Conservation (phyloP, 2,113 vertebrate species). For the Psittacula cyanocephala region DNA sequence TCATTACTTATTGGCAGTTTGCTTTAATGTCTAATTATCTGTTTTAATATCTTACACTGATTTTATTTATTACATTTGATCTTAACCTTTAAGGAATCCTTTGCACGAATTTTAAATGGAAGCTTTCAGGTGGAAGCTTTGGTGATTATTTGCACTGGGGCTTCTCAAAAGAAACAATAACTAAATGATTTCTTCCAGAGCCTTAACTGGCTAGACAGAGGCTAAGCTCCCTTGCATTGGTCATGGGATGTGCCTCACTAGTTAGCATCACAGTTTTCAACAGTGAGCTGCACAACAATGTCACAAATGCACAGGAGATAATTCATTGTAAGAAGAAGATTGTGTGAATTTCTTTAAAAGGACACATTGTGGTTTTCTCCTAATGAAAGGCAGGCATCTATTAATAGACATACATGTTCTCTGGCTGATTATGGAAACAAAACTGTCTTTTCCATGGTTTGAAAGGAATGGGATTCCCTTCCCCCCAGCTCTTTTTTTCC, state of each 20-base stretch:
- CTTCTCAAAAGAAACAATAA: background rate
- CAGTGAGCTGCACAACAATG: background rate
- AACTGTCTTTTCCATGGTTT: background rate
- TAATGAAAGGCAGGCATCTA: background rate
- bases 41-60: background rate
- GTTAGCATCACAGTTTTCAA: background rate
- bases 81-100: background rate
- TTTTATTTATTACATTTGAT: background rate
- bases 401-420: background rate
- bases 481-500: accelerated
- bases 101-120: background rate
- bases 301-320: background rate
- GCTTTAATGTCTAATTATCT: background rate
- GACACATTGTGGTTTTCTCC: background rate
- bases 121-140: background rate
- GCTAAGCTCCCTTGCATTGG: background rate
- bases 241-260: background rate
- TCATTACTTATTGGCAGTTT: background rate
- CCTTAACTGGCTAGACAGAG: background rate
- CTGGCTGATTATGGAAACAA: background rate
- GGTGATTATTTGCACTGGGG: background rate
- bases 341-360: background rate
- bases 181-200: background rate
- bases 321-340: background rate
- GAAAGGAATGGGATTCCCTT: background rate